Evolutionary conservation across 2,888 invertebrate species (phyloP).

Genomic region (Lochmaea crataegi): DNA sequence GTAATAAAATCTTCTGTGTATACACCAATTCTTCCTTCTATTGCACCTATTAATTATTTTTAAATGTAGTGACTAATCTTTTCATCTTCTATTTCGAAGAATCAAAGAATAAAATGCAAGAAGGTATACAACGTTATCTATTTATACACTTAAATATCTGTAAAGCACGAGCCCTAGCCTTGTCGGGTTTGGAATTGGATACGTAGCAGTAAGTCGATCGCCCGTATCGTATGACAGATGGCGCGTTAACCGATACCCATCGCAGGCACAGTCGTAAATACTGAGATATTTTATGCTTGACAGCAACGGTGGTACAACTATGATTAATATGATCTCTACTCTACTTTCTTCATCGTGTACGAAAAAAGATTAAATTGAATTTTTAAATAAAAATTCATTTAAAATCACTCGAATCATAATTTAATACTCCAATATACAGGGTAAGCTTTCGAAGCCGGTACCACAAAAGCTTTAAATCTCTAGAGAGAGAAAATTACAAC

Average conservation of each 20-base stretch:
- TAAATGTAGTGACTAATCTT: conserved; percentile 18
- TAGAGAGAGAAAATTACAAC: not conserved
- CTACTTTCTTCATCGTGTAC: too few species aligned
- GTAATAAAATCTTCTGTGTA: not conserved
- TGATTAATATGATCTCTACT: conserved; percentile 2
- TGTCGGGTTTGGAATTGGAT: conserved; percentile 47
- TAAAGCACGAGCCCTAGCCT: conserved; percentile 54
- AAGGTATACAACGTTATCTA: conserved; percentile 20
- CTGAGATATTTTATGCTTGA: conserved; percentile 42
- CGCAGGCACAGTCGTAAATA: conserved; percentile 55
- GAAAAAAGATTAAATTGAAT: too few species aligned
- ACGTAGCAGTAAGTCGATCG: conserved; percentile 58
- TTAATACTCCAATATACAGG: too few species aligned
- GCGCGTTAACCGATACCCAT: conserved; percentile 64
- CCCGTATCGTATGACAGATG: conserved; percentile 63
- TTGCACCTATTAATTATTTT: conserved; percentile 26
- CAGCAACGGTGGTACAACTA: conserved; percentile 19
- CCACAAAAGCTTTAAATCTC: not conserved
- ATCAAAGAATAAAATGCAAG: conserved; percentile 2
- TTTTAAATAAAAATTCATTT: too few species aligned
- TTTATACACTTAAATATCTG: conserved; percentile 26
- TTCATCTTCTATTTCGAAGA: conserved; percentile 11
- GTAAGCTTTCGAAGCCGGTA: too few species aligned
- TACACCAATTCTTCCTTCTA: not conserved
- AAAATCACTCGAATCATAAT: too few species aligned